Conservation (phyloP, 2,113 vertebrate species). For the Blennius ocellaris region DNA sequence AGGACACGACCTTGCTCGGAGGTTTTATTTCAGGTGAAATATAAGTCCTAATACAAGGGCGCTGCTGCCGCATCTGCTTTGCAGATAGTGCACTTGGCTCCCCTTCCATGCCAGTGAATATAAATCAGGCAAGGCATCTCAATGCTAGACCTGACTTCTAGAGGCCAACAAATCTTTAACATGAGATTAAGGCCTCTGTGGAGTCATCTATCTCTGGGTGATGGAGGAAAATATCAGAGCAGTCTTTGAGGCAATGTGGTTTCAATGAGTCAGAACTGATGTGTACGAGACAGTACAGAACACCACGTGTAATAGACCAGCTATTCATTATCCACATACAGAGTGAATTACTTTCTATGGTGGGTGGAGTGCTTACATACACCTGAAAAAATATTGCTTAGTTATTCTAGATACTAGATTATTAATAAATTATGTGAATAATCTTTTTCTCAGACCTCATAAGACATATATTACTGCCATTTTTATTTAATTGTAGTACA, state of each 20-base stretch:
- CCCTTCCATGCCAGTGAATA: constrained; percentile 67
- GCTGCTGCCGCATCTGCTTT: constrained; percentile 76
- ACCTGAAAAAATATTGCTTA: too few relatives aligned
- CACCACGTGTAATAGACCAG: constrained; percentile 35
- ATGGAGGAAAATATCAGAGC: constrained; percentile 66
- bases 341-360: constrained; percentile 6
- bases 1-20: constrained; percentile 68
- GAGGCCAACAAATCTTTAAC: constrained; percentile 80
- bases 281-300: constrained; percentile 56
- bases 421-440: too few relatives aligned
- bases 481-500: constrained; percentile 56
- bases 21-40: constrained; percentile 71
- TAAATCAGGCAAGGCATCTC: constrained; percentile 80
- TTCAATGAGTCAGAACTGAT: constrained; percentile 61
- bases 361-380: not conserved
- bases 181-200: constrained; percentile 77
- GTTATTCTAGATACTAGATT: too few relatives aligned
- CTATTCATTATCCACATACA: constrained; percentile 43
- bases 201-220: constrained; percentile 71
- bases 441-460: not conserved
- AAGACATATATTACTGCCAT: constrained; percentile 12
- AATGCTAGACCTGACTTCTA: constrained; percentile 76
- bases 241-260: constrained; percentile 64
- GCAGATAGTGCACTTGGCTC: constrained; percentile 74
- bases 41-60: constrained; percentile 69